Evolutionary conservation across 2,113 vertebrate genomes (phyloP), one percentile per base, ranked within the genome.

Genomic region (Piaya cayana): DNA sequence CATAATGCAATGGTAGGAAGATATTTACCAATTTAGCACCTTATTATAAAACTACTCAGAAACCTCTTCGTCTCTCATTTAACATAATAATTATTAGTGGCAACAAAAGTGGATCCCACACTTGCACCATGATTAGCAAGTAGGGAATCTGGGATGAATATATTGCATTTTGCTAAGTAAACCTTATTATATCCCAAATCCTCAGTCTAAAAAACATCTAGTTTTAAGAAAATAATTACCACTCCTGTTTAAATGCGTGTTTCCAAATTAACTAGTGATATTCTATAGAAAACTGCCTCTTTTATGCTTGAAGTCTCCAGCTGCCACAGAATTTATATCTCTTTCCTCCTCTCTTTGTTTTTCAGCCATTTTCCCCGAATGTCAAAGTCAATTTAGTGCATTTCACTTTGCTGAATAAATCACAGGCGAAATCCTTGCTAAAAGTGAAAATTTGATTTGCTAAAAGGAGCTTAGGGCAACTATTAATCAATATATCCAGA

Each of bases 361-460:
- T 98, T 98, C 97, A 97, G 98, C 97, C 97, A 97, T 98, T 98
- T 98, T 99, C 98, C 98, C 98, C 97, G 98, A 98, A 98, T 98
- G 98, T 99, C 99, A 99, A 98, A 98, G 98, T 99, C 99, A 98
- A 99, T 99, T 99, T 99, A 99, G 98, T 98, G 98, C 98, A 98
- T 98, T 98, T 98, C 98, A 98, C 98, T 98, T 98, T 98, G 98
- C 98, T 98, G 98, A 98, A 98, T 98, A 98, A 98, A 98, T 98
- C 96, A 98, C 98, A 98, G 98, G 97, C 96, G 98, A 98, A 98
- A 99, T 98, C 98, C 97, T 98, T 98, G 98, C 98, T 98, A 98
- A 99, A 99, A 99, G 98, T 99, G 98, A 99, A 99, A 98, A 99
- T 99, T 99, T 99, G 98, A 99, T 99, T 99, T 99, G 99, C 98